Base-by-base conservation (phyloP, 2,888 invertebrate species). In the Morpho achilles region DNA sequence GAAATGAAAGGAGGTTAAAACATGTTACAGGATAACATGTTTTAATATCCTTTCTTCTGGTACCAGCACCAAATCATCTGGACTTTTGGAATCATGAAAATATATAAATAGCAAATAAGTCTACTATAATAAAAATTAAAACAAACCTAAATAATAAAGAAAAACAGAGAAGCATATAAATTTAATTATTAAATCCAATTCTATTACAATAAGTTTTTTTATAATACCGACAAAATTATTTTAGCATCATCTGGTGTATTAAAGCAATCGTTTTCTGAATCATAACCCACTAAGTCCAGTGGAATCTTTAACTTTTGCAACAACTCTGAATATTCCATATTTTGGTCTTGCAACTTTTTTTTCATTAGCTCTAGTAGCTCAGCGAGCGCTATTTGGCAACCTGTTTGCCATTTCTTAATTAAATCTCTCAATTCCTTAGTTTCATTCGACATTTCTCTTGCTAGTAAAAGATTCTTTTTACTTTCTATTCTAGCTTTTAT, bases 351-450 rank as follows among this genome's bases (percentile, higher is more conserved):
- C 62, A 82, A 77, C 55, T 87, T 87, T 1, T 69, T 76, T 60
- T 80, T 82, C 79, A 91, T 86, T 44, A 88, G 64, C 44, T 84
- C 84, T 69, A 92, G 80, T 9, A 92, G 75, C 58, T 92, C 88
- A 60, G 82, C 78, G 16, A 93, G 70, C 0, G 92, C 92, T 67
- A 83, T 82, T 63, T 91, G 91, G 62, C 92, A 92, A 1, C 91
- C 92, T 56, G 77, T 83, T 65, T 90, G 88, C 92, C 92, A 93
- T 66, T 84, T 91, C 59, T 87, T 83, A 40, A 92, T 92, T 39
- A 91, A 74, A 45, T 63, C 74, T 60, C 84, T 72, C 7, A 93
- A 67, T 69, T 92, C 92, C 61, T 84, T 84, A 0, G 87, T 83
- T 45, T 92, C 91, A 52, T 86, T 80, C 16, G 83, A 79, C 61